A percentile compares a stretch with the other conserved stretches of the same genome.
Conservation (phyloP, 35 echinoderm and acorn worm species). For the Ptychodera flava region DNA sequence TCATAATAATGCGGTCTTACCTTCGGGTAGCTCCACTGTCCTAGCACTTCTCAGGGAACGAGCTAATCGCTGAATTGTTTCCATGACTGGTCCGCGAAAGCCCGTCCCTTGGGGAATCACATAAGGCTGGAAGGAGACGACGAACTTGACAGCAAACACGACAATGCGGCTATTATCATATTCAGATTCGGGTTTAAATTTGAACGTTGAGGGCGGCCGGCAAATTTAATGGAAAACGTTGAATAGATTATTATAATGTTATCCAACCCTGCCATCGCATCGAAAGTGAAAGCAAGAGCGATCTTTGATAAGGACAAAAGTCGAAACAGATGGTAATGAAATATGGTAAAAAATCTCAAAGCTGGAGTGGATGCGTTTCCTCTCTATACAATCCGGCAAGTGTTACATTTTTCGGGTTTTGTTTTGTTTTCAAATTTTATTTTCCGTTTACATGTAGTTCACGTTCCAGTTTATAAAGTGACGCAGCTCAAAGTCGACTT, state of each 20-base stretch:
- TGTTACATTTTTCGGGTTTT: no score
- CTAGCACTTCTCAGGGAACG: constrained; percentile 14
- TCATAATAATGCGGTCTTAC: no score
- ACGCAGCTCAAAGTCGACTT: no score
- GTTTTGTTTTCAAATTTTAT: no score
- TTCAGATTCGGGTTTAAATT: background rate
- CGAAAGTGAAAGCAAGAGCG: no score
- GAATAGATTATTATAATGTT: background rate
- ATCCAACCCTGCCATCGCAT: background rate
- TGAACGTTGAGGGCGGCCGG: background rate
- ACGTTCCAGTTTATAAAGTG: no score
- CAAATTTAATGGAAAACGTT: background rate
- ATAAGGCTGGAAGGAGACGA: background rate
- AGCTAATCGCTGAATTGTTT: constrained; percentile 13
- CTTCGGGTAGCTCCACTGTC: constrained; percentile 16
- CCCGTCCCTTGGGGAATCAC: background rate
- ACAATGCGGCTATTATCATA: background rate
- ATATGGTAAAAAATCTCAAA: no score
- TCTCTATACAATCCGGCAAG: no score
- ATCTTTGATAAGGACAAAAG: no score
- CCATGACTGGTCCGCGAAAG: constrained; percentile 12
- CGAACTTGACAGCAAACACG: background rate
- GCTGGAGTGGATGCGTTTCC: no score
- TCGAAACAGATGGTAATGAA: no score
- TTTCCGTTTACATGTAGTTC: no score